Conservation (phyloP, 2,113 vertebrate genomes). For the Mustelus asterias region DNA sequence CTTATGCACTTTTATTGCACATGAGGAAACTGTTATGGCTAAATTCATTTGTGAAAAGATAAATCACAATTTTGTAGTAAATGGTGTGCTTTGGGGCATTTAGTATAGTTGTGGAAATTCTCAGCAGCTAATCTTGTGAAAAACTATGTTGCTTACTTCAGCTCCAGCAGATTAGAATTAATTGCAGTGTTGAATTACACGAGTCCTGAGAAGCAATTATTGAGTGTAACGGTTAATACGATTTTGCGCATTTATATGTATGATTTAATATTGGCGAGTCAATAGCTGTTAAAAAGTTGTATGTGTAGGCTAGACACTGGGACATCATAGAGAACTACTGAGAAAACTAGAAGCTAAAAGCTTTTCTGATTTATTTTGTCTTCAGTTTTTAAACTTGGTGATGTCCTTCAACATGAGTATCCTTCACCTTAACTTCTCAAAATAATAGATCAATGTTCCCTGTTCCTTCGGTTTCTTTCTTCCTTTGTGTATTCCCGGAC, state of each 20-base stretch:
- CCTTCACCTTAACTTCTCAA: not conserved
- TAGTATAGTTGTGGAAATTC: not conserved
- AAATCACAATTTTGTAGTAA: not conserved
- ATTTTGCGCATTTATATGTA: not conserved
- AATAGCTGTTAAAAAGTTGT: not conserved
- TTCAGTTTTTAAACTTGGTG: not conserved
- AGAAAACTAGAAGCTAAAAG: not conserved
- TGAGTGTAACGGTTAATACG: not conserved
- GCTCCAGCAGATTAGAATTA: not conserved
- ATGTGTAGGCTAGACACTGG: not conserved
- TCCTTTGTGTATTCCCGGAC: not conserved
- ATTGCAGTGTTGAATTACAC: not conserved
- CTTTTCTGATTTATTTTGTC: not conserved
- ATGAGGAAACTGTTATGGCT: not conserved
- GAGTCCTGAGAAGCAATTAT: not conserved
- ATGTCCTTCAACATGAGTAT: not conserved
- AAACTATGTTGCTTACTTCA: not conserved
- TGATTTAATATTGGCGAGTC: not conserved
- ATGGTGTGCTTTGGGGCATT: not conserved
- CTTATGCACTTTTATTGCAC: not conserved
- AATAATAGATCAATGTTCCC: not conserved
- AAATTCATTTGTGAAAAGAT: not conserved
- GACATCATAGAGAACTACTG: not conserved
- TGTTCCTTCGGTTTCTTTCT: not conserved
- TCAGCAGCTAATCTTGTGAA: not conserved